Conservation (phyloP, 1,140 invertebrate genomes). For the Neotoxoptera formosana region DNA sequence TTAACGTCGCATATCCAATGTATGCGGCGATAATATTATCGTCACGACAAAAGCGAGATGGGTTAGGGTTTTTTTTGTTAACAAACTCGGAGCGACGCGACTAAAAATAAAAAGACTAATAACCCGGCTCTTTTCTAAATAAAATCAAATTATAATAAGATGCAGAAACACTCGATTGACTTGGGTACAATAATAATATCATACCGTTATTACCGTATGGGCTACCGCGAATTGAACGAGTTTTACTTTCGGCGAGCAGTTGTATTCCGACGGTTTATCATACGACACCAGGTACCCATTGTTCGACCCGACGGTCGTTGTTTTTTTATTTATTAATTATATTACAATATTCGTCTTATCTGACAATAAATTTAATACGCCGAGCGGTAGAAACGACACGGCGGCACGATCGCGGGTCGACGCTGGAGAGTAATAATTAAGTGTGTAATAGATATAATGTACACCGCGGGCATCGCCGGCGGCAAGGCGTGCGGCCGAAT, state of each 20-base stretch:
- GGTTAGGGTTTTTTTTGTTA: not conserved
- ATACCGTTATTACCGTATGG: not conserved
- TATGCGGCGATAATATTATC: not conserved
- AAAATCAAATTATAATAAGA: not conserved
- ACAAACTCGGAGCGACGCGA: fast-evolving
- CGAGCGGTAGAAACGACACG: no score
- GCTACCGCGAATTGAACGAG: not conserved
- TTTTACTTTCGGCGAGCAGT: not conserved
- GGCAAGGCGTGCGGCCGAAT: fast-evolving
- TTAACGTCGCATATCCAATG: not conserved
- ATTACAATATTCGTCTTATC: not conserved
- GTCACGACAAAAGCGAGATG: not conserved
- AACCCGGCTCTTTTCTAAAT: not conserved
- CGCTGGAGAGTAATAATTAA: not conserved
- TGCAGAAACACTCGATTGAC: not conserved
- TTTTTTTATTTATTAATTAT: not conserved
- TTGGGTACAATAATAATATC: not conserved
- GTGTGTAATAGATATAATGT: no score
- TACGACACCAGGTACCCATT: no score
- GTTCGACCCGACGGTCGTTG: not conserved
- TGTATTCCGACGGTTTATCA: not conserved
- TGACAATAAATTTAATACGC: no score
- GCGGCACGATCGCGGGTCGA: no score
- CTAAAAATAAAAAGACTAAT: not conserved
- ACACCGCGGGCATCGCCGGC: fast-evolving